A percentile compares a stretch with the other conserved stretches of the same genome.
These are phyloP conservation scores for Caerostris darwini DNA, from an alignment of 1,140 invertebrate species.

Conservation along the genomic window DNA sequence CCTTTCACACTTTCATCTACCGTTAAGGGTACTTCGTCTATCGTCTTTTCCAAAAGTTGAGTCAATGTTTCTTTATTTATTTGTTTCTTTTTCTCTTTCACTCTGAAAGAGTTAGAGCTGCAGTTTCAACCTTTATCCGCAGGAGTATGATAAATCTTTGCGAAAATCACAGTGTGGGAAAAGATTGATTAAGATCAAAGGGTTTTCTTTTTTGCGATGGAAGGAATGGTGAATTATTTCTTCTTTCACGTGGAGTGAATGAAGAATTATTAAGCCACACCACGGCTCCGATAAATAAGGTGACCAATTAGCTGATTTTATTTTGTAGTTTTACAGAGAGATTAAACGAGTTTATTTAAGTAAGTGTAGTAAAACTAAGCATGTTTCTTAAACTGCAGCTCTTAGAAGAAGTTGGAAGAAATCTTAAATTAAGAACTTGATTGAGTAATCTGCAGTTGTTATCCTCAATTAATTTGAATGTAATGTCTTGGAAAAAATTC, in stretches of 20 bases:
- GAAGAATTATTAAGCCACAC: not conserved
- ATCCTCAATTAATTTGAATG: too few relatives aligned
- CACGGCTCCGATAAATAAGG: not conserved
- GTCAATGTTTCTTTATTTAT: too few relatives aligned
- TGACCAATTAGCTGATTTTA: not conserved
- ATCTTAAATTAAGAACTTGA: not conserved
- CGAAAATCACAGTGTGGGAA: not conserved
- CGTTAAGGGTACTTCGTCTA: too few relatives aligned
- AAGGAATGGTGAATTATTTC: not conserved
- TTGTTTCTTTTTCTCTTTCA: too few relatives aligned
- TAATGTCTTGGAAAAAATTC: too few relatives aligned
- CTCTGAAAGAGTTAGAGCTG: too few relatives aligned
- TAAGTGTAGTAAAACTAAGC: not conserved
- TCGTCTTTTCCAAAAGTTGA: not conserved
- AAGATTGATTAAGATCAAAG: constrained; percentile 34
- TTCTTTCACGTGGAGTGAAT: not conserved
- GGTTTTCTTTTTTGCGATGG: not conserved
- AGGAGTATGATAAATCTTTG: not conserved
- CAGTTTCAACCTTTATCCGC: not conserved
- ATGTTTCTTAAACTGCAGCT: not conserved
- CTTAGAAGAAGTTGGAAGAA: not conserved
- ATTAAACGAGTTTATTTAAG: not conserved
- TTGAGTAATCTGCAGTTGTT: too few relatives aligned
- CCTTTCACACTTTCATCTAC: not conserved
- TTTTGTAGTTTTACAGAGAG: not conserved